Conservation (phyloP, 1,140 invertebrate species). For the Drosophila equinoxialis region DNA sequence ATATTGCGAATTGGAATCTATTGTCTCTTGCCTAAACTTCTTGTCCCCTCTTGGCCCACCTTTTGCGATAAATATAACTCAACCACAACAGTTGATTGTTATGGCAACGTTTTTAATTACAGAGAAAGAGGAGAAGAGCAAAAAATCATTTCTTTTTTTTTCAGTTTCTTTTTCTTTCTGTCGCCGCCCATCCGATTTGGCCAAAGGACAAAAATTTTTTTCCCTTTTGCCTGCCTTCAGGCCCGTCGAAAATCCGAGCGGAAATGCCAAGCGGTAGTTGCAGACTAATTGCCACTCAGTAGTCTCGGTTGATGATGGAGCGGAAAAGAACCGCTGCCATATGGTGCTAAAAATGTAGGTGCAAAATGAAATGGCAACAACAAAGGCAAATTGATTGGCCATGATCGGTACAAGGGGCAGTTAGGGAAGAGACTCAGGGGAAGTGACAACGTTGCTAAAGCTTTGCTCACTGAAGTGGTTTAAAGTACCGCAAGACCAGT, state of each 20-base stretch:
- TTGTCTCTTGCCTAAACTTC: neutral
- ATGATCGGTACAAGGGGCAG: slow-evolving; percentile 27
- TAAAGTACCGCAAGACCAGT: slow-evolving; percentile 60
- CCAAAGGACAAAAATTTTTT: slow-evolving; percentile 65
- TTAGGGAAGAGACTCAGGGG: neutral
- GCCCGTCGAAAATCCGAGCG: slow-evolving; percentile 48
- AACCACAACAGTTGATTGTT: slow-evolving; percentile 28
- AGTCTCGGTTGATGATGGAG: slow-evolving; percentile 7
- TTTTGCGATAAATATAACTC: neutral
- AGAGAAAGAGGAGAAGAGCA: slow-evolving; percentile 11
- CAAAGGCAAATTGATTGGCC: slow-evolving; percentile 48
- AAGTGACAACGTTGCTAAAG: neutral
- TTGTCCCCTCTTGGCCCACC: neutral
- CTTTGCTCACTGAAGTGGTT: slow-evolving; percentile 58
- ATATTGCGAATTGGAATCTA: slow-evolving; percentile 5
- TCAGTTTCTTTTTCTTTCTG: slow-evolving; percentile 31
- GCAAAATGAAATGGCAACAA: slow-evolving; percentile 60
- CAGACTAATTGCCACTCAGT: slow-evolving; percentile 59
- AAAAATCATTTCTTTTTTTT: slow-evolving; percentile 58
- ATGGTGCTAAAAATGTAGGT: slow-evolving; percentile 44
- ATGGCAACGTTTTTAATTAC: slow-evolving; percentile 41
- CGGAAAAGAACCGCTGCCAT: neutral
- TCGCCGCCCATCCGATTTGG: slow-evolving; percentile 26
- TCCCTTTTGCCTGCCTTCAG: slow-evolving; percentile 25
- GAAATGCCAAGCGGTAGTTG: slow-evolving; percentile 64